Percentiles rank a stretch among this genome's conserved stretches.
phyloP scores from a whole-genome alignment of 1,140 invertebrate genomes.

The Sminthurinus signatus region DNA sequence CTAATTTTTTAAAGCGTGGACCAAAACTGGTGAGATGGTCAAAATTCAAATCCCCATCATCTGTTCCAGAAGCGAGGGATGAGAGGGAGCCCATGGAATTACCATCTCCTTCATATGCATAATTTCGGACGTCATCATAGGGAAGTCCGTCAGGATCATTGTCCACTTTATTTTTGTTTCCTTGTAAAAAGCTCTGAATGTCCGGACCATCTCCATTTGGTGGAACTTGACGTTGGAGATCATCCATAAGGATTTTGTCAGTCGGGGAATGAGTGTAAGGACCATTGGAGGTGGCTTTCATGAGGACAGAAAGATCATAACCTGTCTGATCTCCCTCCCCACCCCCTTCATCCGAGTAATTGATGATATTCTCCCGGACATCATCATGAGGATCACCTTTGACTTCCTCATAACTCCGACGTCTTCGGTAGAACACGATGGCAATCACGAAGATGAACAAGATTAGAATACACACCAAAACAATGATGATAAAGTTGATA shows the following conservation, averaged over 20 bases:
- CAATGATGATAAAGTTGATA: conserved; percentile 74
- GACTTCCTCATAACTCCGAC: conserved; percentile 67
- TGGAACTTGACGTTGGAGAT: conserved; percentile 41
- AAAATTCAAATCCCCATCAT: conserved; percentile 92
- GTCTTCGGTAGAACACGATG: conserved; percentile 72
- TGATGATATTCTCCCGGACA: conserved; percentile 93
- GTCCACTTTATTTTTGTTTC: conserved; percentile 81
- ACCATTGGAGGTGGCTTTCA: conserved; percentile 59
- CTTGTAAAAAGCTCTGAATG: conserved; percentile 82
- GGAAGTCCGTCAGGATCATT: conserved; percentile 83
- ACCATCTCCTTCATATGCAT: conserved; percentile 92
- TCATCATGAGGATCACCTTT: conserved; percentile 89
- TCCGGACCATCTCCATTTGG: conserved; percentile 60
- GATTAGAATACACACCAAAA: conserved; percentile 69
- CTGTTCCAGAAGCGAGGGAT: conserved; percentile 84
- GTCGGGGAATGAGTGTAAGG: conserved; percentile 47
- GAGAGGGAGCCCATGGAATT: conserved; percentile 87
- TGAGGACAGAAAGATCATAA: conserved; percentile 85
- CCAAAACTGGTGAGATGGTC: conserved; percentile 95
- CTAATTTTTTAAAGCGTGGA: conserved; percentile 89
- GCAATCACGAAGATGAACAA: conserved; percentile 73
- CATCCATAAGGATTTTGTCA: conserved; percentile 46
- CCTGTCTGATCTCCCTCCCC: conserved; percentile 87
- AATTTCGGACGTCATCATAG: conserved; percentile 90
- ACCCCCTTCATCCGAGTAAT: conserved; percentile 94